These are phyloP conservation scores for Leptopilina myrica DNA, from an alignment of 2,888 invertebrate genomes.

Conservation along the genomic window DNA sequence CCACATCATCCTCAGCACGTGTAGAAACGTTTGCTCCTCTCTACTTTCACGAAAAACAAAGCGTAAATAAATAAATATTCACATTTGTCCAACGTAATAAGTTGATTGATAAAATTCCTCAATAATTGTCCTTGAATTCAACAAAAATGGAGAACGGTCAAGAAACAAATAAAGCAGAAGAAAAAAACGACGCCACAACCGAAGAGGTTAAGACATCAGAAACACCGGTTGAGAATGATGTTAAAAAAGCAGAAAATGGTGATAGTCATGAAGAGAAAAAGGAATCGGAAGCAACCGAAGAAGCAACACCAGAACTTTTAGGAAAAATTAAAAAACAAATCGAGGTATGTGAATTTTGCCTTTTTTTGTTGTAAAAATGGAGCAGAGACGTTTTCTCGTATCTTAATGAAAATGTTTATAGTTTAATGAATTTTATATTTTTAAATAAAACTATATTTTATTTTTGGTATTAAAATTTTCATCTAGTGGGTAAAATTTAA, in stretches of 20 bases:
- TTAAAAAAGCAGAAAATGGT: slow-evolving; percentile 59
- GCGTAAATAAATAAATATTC: not conserved
- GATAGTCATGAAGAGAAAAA: slow-evolving; percentile 44
- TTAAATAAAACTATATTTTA: too few species aligned
- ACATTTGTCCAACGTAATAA: too few species aligned
- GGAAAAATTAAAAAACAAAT: slow-evolving; percentile 63
- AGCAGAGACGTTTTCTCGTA: too few species aligned
- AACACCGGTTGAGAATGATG: slow-evolving; percentile 51
- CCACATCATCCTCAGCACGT: slow-evolving; percentile 4
- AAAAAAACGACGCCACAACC: slow-evolving; percentile 42
- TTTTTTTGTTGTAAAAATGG: slow-evolving; percentile 1
- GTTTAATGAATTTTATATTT: too few species aligned
- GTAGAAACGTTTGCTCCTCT: not conserved
- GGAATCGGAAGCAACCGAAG: not conserved
- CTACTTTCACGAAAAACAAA: not conserved
- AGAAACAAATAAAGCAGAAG: slow-evolving; percentile 51
- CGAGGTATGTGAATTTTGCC: slow-evolving; percentile 49
- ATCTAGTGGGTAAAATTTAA: too few species aligned
- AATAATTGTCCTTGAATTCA: not conserved
- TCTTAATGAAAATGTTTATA: too few species aligned
- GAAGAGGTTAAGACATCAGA: slow-evolving; percentile 55
- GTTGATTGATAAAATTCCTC: not conserved
- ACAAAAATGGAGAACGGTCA: slow-evolving; percentile 64
- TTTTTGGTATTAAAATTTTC: too few species aligned
- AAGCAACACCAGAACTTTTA: slow-evolving; percentile 58